These are phyloP conservation scores for Polyergus mexicanus DNA, from an alignment of 1,140 invertebrate species.

Conservation along the genomic window DNA sequence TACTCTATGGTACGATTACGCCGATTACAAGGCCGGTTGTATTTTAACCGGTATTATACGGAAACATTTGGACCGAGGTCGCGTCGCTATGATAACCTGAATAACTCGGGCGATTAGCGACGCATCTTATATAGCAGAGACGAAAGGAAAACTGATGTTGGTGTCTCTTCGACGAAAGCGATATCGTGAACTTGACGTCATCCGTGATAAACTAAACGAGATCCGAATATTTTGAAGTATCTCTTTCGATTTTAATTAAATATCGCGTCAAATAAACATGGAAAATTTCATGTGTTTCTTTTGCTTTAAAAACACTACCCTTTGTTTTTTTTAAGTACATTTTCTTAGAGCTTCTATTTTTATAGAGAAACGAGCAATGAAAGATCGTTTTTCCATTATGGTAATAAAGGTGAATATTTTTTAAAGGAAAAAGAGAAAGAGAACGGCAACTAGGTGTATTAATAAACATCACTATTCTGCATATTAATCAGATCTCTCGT, in stretches of 20 bases:
- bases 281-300: neutral
- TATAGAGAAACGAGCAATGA: neutral
- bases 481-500: conserved; percentile 41
- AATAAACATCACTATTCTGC: conserved; percentile 15
- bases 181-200: neutral
- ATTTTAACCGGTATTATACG: conserved; percentile 15
- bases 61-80: conserved; percentile 48
- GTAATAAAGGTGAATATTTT: conserved; percentile 29
- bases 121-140: neutral
- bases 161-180: neutral
- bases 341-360: neutral
- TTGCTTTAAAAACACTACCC: too few species aligned
- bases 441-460: neutral
- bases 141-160: neutral
- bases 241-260: neutral
- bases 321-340: neutral
- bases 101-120: conserved; percentile 31
- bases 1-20: conserved; percentile 10
- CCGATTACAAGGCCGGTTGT: conserved; percentile 26
- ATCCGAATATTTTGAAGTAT: neutral
- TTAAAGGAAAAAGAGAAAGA: conserved; percentile 35
- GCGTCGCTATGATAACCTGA: conserved; percentile 38
- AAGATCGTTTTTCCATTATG: conserved; percentile 34
- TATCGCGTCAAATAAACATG: neutral
- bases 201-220: neutral